These are phyloP conservation scores for Eublepharis macularius DNA, from an alignment of 2,113 vertebrate species.

Conservation along the genomic window DNA sequence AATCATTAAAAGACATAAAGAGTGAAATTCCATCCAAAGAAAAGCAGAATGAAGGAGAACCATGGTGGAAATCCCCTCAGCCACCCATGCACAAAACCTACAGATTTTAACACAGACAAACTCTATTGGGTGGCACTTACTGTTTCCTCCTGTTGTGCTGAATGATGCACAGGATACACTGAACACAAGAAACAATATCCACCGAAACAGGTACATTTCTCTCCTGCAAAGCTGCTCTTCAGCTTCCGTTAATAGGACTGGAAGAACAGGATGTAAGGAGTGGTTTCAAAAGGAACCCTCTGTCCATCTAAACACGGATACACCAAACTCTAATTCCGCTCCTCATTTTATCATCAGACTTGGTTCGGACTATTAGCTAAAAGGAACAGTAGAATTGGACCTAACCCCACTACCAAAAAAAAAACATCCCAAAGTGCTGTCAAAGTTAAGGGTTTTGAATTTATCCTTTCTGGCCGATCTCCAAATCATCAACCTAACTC, in stretches of 20 bases:
- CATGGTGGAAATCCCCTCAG: too few species aligned
- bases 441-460: neutral
- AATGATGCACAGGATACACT: neutral
- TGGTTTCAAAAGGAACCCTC: neutral
- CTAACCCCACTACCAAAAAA: neutral
- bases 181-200: neutral
- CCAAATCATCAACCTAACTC: neutral
- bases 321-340: neutral
- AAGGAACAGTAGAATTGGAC: neutral
- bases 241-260: neutral
- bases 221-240: neutral
- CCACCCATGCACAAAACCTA: neutral
- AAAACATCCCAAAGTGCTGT: neutral
- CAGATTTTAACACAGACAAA: neutral
- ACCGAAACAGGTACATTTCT: rapidly evolving
- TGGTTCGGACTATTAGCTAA: neutral
- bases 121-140: neutral
- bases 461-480: slow-evolving; percentile 11
- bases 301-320: neutral
- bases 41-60: neutral
- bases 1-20: too few species aligned
- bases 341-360: neutral
- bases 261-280: neutral
- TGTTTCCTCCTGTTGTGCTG: neutral
- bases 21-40: neutral